Base-by-base conservation (phyloP, 2,113 vertebrate species). In the Platichthys stellatus region DNA sequence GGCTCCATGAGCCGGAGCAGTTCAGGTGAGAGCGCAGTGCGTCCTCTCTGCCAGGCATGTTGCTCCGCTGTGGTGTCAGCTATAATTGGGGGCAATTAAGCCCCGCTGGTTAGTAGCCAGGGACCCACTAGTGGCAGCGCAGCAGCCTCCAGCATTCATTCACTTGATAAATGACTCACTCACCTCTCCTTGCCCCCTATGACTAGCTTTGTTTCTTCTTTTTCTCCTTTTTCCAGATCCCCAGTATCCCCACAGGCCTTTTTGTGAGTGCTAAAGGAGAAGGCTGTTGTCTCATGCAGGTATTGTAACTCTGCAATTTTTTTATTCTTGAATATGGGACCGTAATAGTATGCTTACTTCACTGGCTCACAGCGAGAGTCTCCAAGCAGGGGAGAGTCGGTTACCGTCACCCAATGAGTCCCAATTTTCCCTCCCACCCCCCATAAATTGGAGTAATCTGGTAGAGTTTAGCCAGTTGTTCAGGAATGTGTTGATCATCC, bases 281-380 rank as follows among this genome's bases (percentile, higher is more conserved):
- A 84, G 97, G 97, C 87, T 98, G 97, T 92, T 98, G 97, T 70
- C 94, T 98, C 81, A 95, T 97, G 95, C 97, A 98, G 97, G 97
- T 98, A 94, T 89, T 82, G 17, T 11, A 59, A 43, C 6, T 2
- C 51, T 71, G 43, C 53, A 17, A 69, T 53, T 57, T 75, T 77
- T 72, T 8, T 31, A 35, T 24, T 67, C 47, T 79, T 75, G 65
- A 63, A 76, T 62, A 11, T 20, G 18, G 43, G 78, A 31, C 23
- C 63, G 18, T 73, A 59, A 82, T 72, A 20, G 4, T n/a, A 24
- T 35, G 56, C 67, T 84, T 72, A 66, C 76, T 77, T 74, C 66
- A 72, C 15, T 56, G 58, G 28, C 65, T 80, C 77, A 57, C 66
- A 43, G 51, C 35, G 71, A 60, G 63, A 72, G 63, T 78, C 59